Percentiles rank a stretch among this genome's conserved stretches.
Conservation (phyloP, 1,140 invertebrate genomes). For the Achatina immaculata region DNA sequence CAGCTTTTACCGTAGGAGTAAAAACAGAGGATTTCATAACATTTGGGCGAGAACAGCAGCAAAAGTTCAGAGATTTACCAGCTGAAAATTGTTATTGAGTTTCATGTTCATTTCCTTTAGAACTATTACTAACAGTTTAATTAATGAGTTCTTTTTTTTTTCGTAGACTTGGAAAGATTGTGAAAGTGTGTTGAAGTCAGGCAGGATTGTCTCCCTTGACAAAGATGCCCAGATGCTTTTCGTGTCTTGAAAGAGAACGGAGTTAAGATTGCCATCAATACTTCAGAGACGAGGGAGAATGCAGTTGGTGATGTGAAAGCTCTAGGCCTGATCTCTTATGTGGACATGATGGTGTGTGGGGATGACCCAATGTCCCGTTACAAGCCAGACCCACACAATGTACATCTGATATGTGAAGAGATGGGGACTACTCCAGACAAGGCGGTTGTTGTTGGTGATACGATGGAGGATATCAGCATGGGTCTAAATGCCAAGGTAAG, state of each 20-base stretch:
- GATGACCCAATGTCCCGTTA: constrained; percentile 68
- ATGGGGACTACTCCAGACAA: constrained; percentile 66
- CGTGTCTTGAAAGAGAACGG: constrained; percentile 64
- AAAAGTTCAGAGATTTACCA: too few species aligned
- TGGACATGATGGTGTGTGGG: constrained; percentile 72
- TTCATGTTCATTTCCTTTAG: too few species aligned
- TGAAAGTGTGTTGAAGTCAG: constrained; percentile 42
- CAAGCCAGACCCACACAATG: constrained; percentile 63
- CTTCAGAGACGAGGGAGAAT: constrained; percentile 66
- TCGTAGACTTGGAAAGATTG: constrained; percentile 53
- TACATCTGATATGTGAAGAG: constrained; percentile 67
- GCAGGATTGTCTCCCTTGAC: constrained; percentile 43
- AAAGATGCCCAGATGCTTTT: constrained; percentile 61
- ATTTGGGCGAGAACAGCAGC: too few species aligned
- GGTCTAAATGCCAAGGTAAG: constrained; percentile 65
- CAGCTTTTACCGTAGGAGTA: too few species aligned
- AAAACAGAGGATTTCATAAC: too few species aligned
- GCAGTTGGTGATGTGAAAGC: constrained; percentile 62
- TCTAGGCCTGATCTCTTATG: constrained; percentile 63
- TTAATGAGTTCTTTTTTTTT: neutral
- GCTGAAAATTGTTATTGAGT: too few species aligned
- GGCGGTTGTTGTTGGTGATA: constrained; percentile 72
- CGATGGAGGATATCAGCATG: constrained; percentile 71
- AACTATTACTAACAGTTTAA: too few species aligned
- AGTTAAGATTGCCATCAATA: constrained; percentile 73